Conservation (phyloP, 2,797 vertebrate species). For the Myripristis jacobus region DNA sequence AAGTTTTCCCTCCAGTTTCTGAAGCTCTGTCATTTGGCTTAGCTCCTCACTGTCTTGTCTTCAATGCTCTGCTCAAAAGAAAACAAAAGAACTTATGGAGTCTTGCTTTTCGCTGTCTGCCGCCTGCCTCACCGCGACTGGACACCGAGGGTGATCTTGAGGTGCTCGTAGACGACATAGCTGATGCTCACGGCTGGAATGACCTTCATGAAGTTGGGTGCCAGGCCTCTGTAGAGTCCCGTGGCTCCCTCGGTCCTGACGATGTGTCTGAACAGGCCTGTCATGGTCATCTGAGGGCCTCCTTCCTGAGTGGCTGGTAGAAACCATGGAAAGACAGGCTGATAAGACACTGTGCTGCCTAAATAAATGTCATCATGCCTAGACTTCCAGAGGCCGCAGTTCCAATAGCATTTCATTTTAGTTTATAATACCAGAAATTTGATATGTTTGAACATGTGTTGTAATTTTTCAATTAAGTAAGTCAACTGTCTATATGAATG, state of each 20-base stretch:
- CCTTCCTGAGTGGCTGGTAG: constrained; percentile 85
- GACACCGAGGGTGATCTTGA: constrained; percentile 92
- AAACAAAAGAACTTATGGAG: constrained; percentile 10
- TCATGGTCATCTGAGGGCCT: constrained; percentile 88
- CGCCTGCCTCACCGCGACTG: constrained; percentile 65
- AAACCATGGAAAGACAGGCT: not conserved
- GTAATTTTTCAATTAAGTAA: too few species aligned
- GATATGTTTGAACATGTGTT: too few species aligned
- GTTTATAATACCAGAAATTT: too few species aligned
- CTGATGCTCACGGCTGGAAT: constrained; percentile 98
- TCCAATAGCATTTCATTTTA: too few species aligned
- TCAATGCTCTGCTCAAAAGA: not conserved
- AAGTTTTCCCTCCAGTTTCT: not conserved
- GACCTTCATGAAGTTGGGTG: constrained; percentile 98
- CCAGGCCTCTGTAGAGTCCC: constrained; percentile 94
- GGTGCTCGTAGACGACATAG: constrained; percentile 95
- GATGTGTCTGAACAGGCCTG: constrained; percentile 92
- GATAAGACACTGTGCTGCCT: not conserved
- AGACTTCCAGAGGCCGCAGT: too few species aligned
- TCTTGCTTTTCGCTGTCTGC: not conserved
- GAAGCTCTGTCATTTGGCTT: not conserved
- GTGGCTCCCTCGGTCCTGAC: constrained; percentile 89
- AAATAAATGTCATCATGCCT: too few species aligned
- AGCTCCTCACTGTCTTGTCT: not conserved
- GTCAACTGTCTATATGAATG: too few species aligned